Conservation (phyloP, 2,797 vertebrate genomes). For the Brotula barbata region DNA sequence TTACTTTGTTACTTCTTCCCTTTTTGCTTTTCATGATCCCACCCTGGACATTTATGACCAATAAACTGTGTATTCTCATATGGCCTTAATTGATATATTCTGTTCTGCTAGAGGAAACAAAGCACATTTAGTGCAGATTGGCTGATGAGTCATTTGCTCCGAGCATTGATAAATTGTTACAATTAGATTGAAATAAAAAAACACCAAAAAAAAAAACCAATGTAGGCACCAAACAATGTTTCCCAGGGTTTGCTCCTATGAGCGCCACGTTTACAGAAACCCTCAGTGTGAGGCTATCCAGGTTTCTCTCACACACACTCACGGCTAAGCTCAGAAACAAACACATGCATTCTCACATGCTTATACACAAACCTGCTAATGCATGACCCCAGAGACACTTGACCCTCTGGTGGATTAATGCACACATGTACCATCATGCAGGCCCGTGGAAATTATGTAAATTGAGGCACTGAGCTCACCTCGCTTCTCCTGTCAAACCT, state of each 20-base stretch:
- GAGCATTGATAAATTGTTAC: too few relatives aligned
- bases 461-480: slow-evolving; percentile 28
- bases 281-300: slow-evolving; percentile 45
- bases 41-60: too few relatives aligned
- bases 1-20: too few relatives aligned
- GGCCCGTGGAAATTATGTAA: slow-evolving; percentile 49
- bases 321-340: slow-evolving; percentile 5
- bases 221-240: slow-evolving; percentile 36
- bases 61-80: too few relatives aligned
- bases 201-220: slow-evolving; percentile 17
- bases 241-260: slow-evolving; percentile 25
- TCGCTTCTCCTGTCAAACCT: slow-evolving; percentile 37
- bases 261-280: slow-evolving; percentile 15
- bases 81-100: too few relatives aligned
- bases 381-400: slow-evolving; percentile 20
- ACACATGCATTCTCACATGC: not conserved
- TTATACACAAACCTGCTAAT: slow-evolving; percentile 13
- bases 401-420: slow-evolving; percentile 21
- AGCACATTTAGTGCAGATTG: too few relatives aligned
- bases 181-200: not conserved
- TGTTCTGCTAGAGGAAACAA: too few relatives aligned
- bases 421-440: slow-evolving; percentile 20
- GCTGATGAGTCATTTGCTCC: too few relatives aligned
- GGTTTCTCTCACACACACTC: slow-evolving; percentile 30
- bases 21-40: too few relatives aligned